These are phyloP conservation scores for Pempheris klunzingeri DNA, from an alignment of 2,797 vertebrate species.

Conservation along the genomic window DNA sequence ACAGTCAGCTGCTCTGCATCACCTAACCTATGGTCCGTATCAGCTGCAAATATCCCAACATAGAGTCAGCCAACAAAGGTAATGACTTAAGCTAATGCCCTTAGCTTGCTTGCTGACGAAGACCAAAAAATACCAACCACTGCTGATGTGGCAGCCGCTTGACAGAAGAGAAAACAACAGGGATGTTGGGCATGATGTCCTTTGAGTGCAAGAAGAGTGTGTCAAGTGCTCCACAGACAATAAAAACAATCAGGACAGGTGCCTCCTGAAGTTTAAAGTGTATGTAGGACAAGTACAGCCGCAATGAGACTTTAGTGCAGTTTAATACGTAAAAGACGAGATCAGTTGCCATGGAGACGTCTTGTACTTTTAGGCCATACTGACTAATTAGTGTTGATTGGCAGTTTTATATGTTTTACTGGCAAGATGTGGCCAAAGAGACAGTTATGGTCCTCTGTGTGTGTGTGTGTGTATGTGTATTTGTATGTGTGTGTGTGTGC, in stretches of 20 bases:
- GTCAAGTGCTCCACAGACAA: conserved; percentile 6
- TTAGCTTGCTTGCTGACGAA: conserved; percentile 36
- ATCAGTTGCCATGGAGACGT: conserved; percentile 21
- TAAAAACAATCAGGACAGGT: not conserved
- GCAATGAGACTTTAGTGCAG: not conserved
- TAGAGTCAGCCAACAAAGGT: conserved; percentile 25
- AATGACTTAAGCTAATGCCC: conserved; percentile 26
- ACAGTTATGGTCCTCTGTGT: conserved; percentile 16
- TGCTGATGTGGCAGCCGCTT: conserved; percentile 30
- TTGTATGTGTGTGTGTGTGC: conserved; percentile 15
- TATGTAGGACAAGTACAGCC: not conserved
- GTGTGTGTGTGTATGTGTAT: conserved; percentile 7
- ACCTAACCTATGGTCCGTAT: conserved; percentile 22
- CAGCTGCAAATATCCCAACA: conserved; percentile 45
- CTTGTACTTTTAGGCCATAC: not conserved
- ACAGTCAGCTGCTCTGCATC: conserved; percentile 42
- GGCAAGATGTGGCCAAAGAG: not conserved
- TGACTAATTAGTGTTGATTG: conserved; percentile 17
- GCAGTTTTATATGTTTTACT: conserved; percentile 17
- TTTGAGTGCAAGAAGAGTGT: not conserved
- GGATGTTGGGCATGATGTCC: not conserved
- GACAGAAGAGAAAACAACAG: conserved; percentile 16
- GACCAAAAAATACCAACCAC: conserved; percentile 7
- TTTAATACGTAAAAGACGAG: not conserved
- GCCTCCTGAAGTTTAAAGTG: not conserved